phyloP scores from a whole-genome alignment of 1,140 invertebrate species.

The Ips typographus region DNA sequence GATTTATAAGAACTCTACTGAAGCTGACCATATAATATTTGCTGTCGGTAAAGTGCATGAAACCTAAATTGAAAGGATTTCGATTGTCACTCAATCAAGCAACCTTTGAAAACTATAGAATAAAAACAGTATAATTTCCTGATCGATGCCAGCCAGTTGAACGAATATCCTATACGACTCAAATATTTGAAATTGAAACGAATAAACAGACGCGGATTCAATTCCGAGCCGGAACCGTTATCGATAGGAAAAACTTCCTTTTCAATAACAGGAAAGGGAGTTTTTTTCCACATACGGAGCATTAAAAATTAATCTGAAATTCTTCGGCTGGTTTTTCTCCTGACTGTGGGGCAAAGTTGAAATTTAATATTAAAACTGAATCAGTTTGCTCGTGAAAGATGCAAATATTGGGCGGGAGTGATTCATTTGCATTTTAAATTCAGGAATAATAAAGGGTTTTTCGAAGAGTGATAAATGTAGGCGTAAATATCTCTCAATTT shows the following conservation, averaged over 20 bases:
- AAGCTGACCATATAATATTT: too few relatives aligned
- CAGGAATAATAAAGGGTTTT: constrained; percentile 1
- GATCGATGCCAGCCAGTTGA: neutral
- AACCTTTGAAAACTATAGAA: neutral
- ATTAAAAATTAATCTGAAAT: constrained; percentile 11
- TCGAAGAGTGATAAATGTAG: constrained; percentile 1
- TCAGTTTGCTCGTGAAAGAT: constrained; percentile 1
- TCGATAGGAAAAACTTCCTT: neutral
- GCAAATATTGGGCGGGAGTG: neutral
- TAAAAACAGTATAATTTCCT: constrained; percentile 3
- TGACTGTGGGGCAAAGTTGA: constrained; percentile 1
- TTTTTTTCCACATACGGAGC: neutral
- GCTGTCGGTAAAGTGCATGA: too few relatives aligned
- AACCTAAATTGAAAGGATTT: too few relatives aligned
- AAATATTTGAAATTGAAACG: constrained; percentile 6
- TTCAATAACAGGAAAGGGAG: neutral
- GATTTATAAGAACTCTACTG: too few relatives aligned
- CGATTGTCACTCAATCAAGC: too few relatives aligned
- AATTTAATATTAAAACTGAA: constrained; percentile 5
- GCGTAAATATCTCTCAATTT: neutral
- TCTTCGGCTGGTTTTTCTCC: neutral
- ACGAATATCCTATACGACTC: neutral
- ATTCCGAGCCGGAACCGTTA: neutral
- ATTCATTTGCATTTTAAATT: constrained; percentile 1
- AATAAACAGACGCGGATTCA: constrained; percentile 6